These are phyloP conservation scores for Ophonus ardosiacus DNA, from an alignment of 2,888 invertebrate genomes.

Conservation along the genomic window DNA sequence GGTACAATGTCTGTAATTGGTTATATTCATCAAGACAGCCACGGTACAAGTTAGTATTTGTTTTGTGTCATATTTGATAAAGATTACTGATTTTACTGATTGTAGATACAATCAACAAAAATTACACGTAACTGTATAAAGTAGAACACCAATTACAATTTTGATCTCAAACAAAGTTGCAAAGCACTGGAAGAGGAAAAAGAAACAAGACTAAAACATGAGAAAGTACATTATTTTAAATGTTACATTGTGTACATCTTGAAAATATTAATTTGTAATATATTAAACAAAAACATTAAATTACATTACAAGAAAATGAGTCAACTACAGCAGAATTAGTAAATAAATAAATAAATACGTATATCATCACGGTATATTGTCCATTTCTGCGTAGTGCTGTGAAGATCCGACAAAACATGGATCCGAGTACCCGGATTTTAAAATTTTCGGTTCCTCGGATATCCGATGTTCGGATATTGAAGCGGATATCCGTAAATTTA, in stretches of 20 bases:
- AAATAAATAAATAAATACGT: too few species aligned
- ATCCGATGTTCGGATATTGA: too few species aligned
- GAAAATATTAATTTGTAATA: too few species aligned
- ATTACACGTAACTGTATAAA: neutral
- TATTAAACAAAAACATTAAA: too few species aligned
- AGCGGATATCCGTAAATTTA: too few species aligned
- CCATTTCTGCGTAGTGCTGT: too few species aligned
- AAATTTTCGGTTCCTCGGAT: too few species aligned
- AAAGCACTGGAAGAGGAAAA: neutral
- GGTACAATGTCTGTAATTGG: slow-evolving; percentile 48
- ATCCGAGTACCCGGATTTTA: too few species aligned
- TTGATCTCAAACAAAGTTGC: neutral
- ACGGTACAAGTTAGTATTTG: slow-evolving; percentile 3
- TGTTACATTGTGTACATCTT: neutral
- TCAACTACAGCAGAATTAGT: too few species aligned
- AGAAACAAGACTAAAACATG: slow-evolving; percentile 1
- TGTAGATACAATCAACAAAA: slow-evolving; percentile 8
- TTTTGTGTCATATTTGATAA: slow-evolving; percentile 50
- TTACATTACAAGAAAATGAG: too few species aligned
- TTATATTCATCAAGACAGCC: slow-evolving; percentile 48
- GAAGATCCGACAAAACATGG: too few species aligned
- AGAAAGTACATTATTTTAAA: neutral
- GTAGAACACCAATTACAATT: slow-evolving; percentile 1
- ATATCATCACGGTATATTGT: too few species aligned
- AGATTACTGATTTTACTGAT: slow-evolving; percentile 9